Percentiles rank a stretch among this genome's conserved stretches.
Evolutionary conservation across 2,113 vertebrate species (phyloP).

Genomic region (Butorides virescens): DNA sequence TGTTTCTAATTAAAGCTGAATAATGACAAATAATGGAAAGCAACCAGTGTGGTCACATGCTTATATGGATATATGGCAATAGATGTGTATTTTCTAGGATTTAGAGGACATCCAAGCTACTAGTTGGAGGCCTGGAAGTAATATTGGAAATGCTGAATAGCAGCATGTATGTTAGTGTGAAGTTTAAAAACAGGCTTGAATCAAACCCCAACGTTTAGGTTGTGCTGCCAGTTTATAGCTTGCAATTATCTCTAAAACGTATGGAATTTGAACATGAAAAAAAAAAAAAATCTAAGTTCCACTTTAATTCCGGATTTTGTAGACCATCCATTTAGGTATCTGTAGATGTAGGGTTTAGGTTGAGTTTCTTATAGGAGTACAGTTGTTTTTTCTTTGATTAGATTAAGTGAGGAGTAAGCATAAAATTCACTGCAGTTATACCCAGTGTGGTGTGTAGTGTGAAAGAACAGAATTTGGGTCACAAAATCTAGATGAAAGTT

Average conservation of each 20-base stretch:
- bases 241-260: neutral
- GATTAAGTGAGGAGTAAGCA: neutral
- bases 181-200: neutral
- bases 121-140: constrained; percentile 21
- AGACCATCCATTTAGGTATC: neutral
- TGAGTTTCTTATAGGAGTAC: neutral
- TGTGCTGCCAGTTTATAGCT: neutral
- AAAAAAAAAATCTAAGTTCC: neutral
- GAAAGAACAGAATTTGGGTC: neutral
- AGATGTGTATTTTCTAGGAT: constrained; percentile 23
- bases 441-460: too few species aligned
- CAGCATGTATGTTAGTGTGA: neutral
- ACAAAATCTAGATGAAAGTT: neutral
- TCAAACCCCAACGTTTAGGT: neutral
- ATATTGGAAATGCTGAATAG: constrained; percentile 16
- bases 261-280: neutral
- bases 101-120: constrained; percentile 28
- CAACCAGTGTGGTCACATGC: constrained; percentile 1
- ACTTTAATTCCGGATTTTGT: neutral
- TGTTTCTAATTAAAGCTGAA: constrained; percentile 54
- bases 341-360: neutral
- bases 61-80: constrained; percentile 17
- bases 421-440: neutral
- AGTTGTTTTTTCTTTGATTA: neutral
- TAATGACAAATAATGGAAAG: constrained; percentile 49